Evolutionary conservation across 2,113 vertebrate species (phyloP), one percentile per base, ranked within the genome.

Genomic region (Siniperca chuatsi): DNA sequence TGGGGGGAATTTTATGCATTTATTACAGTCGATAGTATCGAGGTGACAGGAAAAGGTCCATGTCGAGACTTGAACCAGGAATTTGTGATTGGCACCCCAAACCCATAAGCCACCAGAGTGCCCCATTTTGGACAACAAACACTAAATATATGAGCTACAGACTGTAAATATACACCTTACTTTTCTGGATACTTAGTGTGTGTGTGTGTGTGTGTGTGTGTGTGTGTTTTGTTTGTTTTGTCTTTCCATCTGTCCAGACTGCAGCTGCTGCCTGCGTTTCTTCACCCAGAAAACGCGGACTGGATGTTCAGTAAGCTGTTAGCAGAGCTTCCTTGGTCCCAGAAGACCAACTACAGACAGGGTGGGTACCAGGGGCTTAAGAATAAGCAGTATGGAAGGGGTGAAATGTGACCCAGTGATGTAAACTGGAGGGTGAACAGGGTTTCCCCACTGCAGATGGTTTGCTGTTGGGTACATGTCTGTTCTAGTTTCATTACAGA

Each of bases 291-390:
- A 62, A 96, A 99, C 92, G 97, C 97, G 1, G 96, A 98, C 93
- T 97, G 97, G 96, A 95, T 97, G 87, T 97, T 99, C 92, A 96
- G 97, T 82, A 97, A 95, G 0, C 97, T 99, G 50, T 90, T 96
- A 2, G 94, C 88, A 37, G 97, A 98, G 77, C 85, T 99, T 60
- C 98, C 97, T 15, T 99, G 98, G 98, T 95, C 96, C 42, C 97
- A 98, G 93, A 96, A 98, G 92, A 97, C 96, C 20, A 97, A 97
- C 88, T 23, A 95, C 92, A 95, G 96, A 75, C 95, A 96, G 10
- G 96, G 97, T 98, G 68, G 9, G 79, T 90, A 75, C 50, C 60
- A 9, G n/a, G 18, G 42, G 18, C 8, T 58, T 46, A 52, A 76
- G 5, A 66, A 50, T 61, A 55, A 33, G 15, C 23, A 44, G 40